Conservation (phyloP, 1,140 invertebrate genomes). For the Caerostris darwini region DNA sequence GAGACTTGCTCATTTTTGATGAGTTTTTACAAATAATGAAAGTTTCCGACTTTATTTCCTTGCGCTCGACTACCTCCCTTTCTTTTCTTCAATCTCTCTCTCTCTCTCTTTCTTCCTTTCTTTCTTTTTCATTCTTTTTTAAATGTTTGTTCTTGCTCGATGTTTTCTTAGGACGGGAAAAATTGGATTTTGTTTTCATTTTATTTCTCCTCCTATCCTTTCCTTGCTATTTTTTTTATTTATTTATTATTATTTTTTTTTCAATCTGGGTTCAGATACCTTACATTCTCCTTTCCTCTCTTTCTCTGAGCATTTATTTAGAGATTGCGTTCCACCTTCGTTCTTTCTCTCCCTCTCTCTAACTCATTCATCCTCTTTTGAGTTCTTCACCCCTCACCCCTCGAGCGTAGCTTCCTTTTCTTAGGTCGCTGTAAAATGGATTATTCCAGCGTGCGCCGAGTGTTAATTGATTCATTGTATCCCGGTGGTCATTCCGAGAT, state of each 20-base stretch:
- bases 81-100: not conserved
- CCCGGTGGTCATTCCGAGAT: not conserved
- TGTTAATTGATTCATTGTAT: constrained; percentile 32
- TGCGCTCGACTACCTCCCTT: not conserved
- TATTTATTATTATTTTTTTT: constrained; percentile 1
- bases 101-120: not conserved
- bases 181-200: constrained; percentile 64
- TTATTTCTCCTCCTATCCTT: too few relatives aligned
- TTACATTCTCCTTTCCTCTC: not conserved
- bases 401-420: constrained; percentile 7
- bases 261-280: constrained; percentile 16
- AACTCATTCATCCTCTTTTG: not conserved
- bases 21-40: constrained; percentile 44
- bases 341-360: not conserved
- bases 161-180: not conserved
- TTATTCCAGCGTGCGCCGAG: not conserved
- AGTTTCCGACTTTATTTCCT: constrained; percentile 16
- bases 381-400: not conserved
- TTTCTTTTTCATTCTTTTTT: not conserved
- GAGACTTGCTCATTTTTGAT: constrained; percentile 32
- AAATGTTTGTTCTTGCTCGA: constrained; percentile 4
- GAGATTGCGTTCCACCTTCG: not conserved
- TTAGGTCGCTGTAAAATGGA: constrained; percentile 2
- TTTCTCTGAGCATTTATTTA: not conserved
- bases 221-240: constrained; percentile 3